Conservation (phyloP, 2,113 vertebrate species). For the Alethe castanea region DNA sequence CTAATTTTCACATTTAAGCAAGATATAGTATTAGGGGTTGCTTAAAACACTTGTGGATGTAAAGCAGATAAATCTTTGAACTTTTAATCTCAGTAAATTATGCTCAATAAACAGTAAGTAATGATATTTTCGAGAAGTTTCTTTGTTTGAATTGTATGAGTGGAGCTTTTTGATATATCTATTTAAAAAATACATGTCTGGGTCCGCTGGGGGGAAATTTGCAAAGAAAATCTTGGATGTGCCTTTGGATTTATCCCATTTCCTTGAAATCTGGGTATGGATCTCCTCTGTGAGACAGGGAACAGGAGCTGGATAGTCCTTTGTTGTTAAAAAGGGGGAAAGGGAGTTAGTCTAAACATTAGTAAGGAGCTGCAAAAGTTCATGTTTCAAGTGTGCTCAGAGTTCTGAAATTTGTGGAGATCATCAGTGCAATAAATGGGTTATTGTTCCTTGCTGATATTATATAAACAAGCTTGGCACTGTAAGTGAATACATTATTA, state of each 20-base stretch:
- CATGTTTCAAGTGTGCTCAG: not conserved
- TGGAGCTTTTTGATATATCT: not conserved
- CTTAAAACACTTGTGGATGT: constrained; percentile 59
- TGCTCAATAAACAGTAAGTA: constrained; percentile 73
- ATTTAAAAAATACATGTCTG: not conserved
- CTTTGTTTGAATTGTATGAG: not conserved
- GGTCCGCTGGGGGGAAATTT: not conserved
- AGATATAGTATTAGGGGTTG: constrained; percentile 32
- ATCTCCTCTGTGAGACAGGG: not conserved
- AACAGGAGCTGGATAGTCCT: constrained; percentile 1
- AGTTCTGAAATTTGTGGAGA: constrained; percentile 16
- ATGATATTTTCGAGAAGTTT: constrained; percentile 69
- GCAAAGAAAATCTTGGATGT: not conserved
- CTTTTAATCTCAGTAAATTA: constrained; percentile 70
- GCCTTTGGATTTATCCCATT: not conserved
- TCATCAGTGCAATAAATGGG: not conserved
- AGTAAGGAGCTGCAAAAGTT: constrained; percentile 21
- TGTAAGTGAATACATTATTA: constrained; percentile 7
- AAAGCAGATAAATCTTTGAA: constrained; percentile 71
- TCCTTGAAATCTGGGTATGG: not conserved
- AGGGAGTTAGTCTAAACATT: constrained; percentile 1
- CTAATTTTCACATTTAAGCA: constrained; percentile 51
- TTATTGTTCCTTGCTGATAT: constrained; percentile 18
- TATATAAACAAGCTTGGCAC: constrained; percentile 44
- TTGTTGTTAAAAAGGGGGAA: constrained; percentile 37